Evolutionary conservation across 2,888 invertebrate species (phyloP).

Genomic region (Acanthosepion pharaonis): DNA sequence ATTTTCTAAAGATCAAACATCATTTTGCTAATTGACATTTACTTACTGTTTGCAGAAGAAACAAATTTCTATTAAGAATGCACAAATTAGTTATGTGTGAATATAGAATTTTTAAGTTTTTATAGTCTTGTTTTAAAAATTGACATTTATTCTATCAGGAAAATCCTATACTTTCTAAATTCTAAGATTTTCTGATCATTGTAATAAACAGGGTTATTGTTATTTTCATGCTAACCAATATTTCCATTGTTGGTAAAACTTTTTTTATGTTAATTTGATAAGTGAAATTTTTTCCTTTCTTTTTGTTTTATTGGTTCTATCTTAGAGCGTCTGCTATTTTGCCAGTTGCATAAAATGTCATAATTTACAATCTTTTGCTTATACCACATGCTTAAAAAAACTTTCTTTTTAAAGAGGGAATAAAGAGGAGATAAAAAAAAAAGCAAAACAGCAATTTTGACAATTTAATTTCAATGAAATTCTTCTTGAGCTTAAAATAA

Average conservation of each 20-base stretch:
- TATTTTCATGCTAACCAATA: slow-evolving; percentile 9
- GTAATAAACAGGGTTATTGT: background rate
- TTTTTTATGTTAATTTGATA: background rate
- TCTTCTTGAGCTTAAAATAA: background rate
- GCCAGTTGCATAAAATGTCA: slow-evolving; percentile 20
- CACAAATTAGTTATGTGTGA: background rate
- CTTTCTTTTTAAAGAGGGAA: background rate
- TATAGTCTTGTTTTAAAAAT: background rate
- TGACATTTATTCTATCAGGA: background rate
- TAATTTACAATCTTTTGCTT: background rate
- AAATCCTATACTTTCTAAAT: background rate
- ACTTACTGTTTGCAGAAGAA: background rate
- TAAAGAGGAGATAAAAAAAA: background rate
- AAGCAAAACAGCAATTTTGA: background rate
- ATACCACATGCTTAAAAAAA: background rate
- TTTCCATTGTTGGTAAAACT: background rate
- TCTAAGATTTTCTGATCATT: background rate
- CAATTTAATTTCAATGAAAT: background rate
- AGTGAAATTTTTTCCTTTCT: background rate
- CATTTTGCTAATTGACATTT: background rate
- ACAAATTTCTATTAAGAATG: background rate
- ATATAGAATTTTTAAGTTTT: background rate
- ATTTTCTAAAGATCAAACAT: background rate
- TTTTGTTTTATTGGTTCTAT: too few relatives aligned
- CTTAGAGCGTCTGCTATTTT: background rate